These are phyloP conservation scores for Eremophila alpestris DNA, from an alignment of 2,797 vertebrate genomes.

Conservation along the genomic window DNA sequence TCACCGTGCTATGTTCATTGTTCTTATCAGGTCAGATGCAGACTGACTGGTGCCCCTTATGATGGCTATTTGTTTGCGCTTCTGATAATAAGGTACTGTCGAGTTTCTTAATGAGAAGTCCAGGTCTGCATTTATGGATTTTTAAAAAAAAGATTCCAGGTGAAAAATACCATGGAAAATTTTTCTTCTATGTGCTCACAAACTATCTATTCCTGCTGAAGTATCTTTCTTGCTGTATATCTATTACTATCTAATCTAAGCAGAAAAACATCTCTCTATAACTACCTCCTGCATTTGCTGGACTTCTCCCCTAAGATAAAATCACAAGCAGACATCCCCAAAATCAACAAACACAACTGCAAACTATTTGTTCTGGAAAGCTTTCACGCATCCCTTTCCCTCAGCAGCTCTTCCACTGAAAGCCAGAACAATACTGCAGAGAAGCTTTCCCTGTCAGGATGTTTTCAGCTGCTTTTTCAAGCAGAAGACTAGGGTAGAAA, in stretches of 20 bases:
- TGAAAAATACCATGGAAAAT: conserved; percentile 6
- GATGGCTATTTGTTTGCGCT: not conserved
- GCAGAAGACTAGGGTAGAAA: not conserved
- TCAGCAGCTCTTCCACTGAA: not conserved
- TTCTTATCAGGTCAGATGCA: conserved; percentile 42
- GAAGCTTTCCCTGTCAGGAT: not conserved
- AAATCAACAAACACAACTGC: conserved; percentile 16
- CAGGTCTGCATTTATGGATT: not conserved
- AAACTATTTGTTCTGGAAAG: not conserved
- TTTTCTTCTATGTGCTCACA: not conserved
- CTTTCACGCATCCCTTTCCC: not conserved
- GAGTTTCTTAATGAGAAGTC: not conserved
- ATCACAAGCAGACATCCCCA: not conserved
- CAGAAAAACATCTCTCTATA: not conserved
- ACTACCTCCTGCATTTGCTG: not conserved
- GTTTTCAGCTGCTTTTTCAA: conserved; percentile 33
- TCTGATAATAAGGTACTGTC: not conserved
- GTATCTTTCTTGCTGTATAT: not conserved
- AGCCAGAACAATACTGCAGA: conserved; percentile 36
- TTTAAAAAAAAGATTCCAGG: not conserved
- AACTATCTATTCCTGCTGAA: not conserved
- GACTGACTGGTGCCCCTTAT: conserved; percentile 33
- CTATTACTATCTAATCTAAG: not conserved
- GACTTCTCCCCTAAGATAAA: not conserved
- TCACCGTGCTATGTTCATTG: conserved; percentile 56